A percentile compares a stretch with the other conserved stretches of the same genome.
phyloP scores from a whole-genome alignment of 2,888 invertebrate genomes.

The Choreutis nemorana region DNA sequence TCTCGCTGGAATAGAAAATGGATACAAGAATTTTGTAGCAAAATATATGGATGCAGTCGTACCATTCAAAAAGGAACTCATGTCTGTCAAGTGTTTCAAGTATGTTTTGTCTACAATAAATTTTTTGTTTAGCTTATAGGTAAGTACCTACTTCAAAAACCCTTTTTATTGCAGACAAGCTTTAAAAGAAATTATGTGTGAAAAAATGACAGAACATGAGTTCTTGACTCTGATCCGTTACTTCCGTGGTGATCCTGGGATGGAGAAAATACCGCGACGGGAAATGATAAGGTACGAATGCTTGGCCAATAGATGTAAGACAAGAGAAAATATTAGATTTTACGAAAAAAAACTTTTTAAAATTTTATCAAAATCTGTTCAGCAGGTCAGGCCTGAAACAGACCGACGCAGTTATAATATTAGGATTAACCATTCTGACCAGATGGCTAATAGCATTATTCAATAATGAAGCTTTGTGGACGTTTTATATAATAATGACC shows the following conservation, averaged over 20 bases:
- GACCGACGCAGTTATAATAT: too few relatives aligned
- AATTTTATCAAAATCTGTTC: constrained; percentile 1
- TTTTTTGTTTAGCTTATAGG: too few relatives aligned
- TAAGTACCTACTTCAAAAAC: constrained; percentile 3
- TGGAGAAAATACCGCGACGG: constrained; percentile 42
- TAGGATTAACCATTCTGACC: too few relatives aligned
- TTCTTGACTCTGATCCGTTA: constrained; percentile 78
- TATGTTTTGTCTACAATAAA: constrained; percentile 18
- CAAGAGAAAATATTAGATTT: too few relatives aligned
- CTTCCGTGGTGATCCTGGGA: constrained; percentile 70
- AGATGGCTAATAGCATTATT: neutral
- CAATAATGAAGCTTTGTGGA: too few relatives aligned
- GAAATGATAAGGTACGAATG: constrained; percentile 59
- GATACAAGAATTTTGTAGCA: constrained; percentile 79
- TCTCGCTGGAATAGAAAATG: constrained; percentile 65
- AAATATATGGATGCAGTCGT: constrained; percentile 66
- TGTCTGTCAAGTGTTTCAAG: constrained; percentile 54
- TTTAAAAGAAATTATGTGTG: constrained; percentile 71
- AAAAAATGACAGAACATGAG: constrained; percentile 81
- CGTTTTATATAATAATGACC: too few relatives aligned
- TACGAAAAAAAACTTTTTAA: too few relatives aligned
- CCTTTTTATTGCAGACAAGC: constrained; percentile 71
- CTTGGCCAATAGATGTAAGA: too few relatives aligned
- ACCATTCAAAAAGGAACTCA: constrained; percentile 42
- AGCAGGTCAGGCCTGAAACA: too few relatives aligned